Percentiles rank a stretch among this genome's conserved stretches.
phyloP scores from a whole-genome alignment of 2,113 vertebrate genomes.

The Solenodon paradoxus region DNA sequence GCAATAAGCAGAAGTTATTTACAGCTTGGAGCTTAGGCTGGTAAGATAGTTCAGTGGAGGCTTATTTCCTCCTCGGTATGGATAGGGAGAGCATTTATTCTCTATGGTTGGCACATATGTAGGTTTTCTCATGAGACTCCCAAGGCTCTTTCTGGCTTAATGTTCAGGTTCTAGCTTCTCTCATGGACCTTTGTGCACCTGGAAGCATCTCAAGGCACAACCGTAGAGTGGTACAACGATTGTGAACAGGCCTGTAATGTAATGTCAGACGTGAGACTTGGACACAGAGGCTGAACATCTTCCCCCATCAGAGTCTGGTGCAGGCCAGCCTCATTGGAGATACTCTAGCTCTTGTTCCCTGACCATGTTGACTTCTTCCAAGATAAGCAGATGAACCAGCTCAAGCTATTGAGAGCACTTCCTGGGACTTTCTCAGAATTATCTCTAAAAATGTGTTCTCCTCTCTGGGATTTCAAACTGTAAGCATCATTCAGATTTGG shows the following conservation, averaged over 20 bases:
- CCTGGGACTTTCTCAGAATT: not conserved
- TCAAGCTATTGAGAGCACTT: not conserved
- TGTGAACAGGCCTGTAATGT: not conserved
- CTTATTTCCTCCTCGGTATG: too few relatives aligned
- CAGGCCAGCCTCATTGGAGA: not conserved
- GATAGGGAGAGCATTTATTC: not conserved
- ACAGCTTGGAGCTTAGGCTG: too few relatives aligned
- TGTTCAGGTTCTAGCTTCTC: constrained; percentile 46
- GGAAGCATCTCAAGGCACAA: not conserved
- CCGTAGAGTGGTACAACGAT: not conserved
- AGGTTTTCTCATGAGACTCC: constrained; percentile 7
- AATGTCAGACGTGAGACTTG: not conserved
- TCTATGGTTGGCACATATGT: constrained; percentile 11
- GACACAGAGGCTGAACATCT: not conserved
- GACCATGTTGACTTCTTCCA: not conserved
- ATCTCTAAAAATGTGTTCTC: not conserved
- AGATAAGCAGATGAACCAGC: not conserved
- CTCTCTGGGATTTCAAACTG: not conserved
- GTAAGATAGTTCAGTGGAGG: too few relatives aligned
- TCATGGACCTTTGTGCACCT: not conserved
- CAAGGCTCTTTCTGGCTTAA: constrained; percentile 49
- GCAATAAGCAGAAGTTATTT: too few relatives aligned
- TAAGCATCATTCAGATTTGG: not conserved
- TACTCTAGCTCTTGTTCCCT: not conserved
- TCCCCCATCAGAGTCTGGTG: not conserved